Evolutionary conservation across 2,888 invertebrate genomes (phyloP).

Genomic region (Pammene aurita): DNA sequence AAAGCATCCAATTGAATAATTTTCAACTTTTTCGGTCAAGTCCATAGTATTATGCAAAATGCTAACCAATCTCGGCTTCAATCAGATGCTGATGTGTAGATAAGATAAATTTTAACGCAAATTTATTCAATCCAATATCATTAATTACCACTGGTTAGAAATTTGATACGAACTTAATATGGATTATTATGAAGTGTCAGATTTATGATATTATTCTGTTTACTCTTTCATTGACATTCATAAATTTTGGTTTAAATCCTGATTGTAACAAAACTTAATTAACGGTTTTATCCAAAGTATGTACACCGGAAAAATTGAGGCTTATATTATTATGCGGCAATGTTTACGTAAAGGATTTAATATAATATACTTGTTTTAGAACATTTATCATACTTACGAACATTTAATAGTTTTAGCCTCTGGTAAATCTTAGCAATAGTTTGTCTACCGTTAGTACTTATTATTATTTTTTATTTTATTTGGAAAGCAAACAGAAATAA

Average conservation of each 20-base stretch:
- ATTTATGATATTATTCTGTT: neutral
- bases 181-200: neutral
- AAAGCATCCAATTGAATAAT: slow-evolving; percentile 9
- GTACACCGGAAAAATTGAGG: too few species aligned
- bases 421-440: too few species aligned
- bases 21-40: neutral
- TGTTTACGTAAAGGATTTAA: too few species aligned
- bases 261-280: too few species aligned
- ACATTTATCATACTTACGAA: too few species aligned
- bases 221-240: neutral
- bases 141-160: neutral
- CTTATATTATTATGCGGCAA: too few species aligned
- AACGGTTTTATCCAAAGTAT: too few species aligned
- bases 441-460: too few species aligned
- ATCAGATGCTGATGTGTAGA: slow-evolving; percentile 3
- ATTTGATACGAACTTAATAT: neutral
- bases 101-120: neutral
- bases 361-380: too few species aligned
- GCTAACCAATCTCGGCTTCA: neutral
- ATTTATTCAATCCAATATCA: neutral
- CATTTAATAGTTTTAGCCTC: too few species aligned
- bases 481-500: too few species aligned
- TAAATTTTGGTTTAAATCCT: neutral
- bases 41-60: neutral
- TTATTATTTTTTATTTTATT: too few species aligned